Evolutionary conservation across 2,113 vertebrate genomes (phyloP).

Genomic region (Balaeniceps rex): DNA sequence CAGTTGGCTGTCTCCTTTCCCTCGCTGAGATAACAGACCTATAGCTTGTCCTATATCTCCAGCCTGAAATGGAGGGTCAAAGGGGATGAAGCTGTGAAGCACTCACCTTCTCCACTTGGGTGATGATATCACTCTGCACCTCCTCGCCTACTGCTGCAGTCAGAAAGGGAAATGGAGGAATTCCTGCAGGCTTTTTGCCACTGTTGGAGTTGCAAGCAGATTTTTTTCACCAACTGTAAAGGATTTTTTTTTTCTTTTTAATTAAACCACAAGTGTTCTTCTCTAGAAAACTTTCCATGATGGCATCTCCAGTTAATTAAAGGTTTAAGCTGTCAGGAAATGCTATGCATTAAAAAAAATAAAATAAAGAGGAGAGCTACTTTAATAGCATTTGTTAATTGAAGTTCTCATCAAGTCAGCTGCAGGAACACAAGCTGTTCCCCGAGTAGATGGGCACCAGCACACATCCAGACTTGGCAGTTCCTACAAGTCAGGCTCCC

Average conservation of each 20-base stretch:
- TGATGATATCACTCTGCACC: background rate
- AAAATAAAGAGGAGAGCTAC: slow-evolving; percentile 4
- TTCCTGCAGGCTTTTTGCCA: slow-evolving; percentile 28
- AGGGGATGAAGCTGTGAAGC: background rate
- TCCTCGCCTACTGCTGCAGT: slow-evolving; percentile 43
- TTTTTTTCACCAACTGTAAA: slow-evolving; percentile 61
- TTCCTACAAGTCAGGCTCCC: background rate
- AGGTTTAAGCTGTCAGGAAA: slow-evolving; percentile 68
- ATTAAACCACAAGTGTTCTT: slow-evolving; percentile 68
- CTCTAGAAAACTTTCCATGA: slow-evolving; percentile 68
- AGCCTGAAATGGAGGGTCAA: background rate
- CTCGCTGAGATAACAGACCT: slow-evolving; percentile 7
- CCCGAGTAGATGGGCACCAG: background rate
- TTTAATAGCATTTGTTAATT: slow-evolving; percentile 54
- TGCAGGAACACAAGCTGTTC: background rate
- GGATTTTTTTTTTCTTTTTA: slow-evolving; percentile 66
- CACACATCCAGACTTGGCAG: background rate
- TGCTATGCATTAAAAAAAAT: slow-evolving; percentile 38
- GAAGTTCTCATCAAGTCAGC: background rate
- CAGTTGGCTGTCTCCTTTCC: slow-evolving; percentile 4
- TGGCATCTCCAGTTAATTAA: slow-evolving; percentile 76
- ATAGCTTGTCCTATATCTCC: background rate
- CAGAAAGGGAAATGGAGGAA: slow-evolving; percentile 12
- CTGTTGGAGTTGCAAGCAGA: slow-evolving; percentile 56
- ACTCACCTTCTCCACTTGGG: background rate